Conservation (phyloP, 1,140 invertebrate species). For the Palaemon carinicauda region DNA sequence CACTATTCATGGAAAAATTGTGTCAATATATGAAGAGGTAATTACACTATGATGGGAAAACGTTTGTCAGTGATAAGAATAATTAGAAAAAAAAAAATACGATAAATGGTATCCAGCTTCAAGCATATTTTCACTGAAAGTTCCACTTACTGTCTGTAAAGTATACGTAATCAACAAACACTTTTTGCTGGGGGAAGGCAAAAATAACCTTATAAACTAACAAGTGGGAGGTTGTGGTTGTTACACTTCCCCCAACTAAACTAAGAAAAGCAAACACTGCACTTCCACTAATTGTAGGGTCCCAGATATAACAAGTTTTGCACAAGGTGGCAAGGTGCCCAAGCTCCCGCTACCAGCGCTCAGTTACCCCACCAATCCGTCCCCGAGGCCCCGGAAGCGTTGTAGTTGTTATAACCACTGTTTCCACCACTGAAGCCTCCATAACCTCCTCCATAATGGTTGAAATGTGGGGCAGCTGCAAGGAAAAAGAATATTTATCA, state of each 20-base stretch:
- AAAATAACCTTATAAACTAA: constrained; percentile 34
- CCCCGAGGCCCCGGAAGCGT: constrained; percentile 45
- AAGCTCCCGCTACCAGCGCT: background rate
- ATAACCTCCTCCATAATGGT: constrained; percentile 45
- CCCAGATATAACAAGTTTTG: constrained; percentile 51
- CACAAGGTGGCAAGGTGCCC: constrained; percentile 45
- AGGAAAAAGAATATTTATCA: too few species aligned
- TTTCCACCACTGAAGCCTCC: constrained; percentile 53
- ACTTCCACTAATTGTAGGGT: constrained; percentile 44
- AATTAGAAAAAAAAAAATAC: background rate
- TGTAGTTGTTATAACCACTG: constrained; percentile 50
- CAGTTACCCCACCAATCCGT: constrained; percentile 59
- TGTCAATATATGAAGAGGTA: background rate
- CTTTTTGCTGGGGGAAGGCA: background rate
- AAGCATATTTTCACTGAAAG: background rate
- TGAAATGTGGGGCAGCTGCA: constrained; percentile 56
- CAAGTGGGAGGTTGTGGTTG: background rate
- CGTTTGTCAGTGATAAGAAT: too few species aligned
- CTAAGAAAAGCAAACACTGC: constrained; percentile 51
- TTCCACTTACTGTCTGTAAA: too few species aligned
- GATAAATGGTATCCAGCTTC: constrained; percentile 1
- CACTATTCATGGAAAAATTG: constrained; percentile 34
- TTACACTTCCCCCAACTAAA: constrained; percentile 30
- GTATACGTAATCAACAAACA: constrained; percentile 17
- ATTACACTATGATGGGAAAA: too few species aligned